phyloP scores from a whole-genome alignment of 2,113 vertebrate genomes.

The Perca fluviatilis region DNA sequence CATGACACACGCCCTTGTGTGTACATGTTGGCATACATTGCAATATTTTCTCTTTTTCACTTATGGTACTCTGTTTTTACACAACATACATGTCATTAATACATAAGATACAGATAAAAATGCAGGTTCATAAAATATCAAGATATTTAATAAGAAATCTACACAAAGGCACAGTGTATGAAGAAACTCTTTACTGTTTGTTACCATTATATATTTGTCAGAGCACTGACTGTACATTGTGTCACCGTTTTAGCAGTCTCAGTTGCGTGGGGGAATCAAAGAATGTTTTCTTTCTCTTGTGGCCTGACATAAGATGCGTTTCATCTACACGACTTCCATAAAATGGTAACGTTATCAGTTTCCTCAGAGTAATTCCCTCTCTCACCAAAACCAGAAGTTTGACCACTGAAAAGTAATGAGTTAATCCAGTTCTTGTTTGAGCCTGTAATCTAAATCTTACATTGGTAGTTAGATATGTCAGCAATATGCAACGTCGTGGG shows the following conservation, averaged over 20 bases:
- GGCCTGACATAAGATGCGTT: slow-evolving; percentile 39
- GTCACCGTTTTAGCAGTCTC: slow-evolving; percentile 38
- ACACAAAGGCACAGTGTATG: background rate
- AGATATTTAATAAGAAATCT: background rate
- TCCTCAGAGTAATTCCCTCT: background rate
- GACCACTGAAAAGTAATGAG: background rate
- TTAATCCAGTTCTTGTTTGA: background rate
- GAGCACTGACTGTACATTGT: slow-evolving; percentile 8
- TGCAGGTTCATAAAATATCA: background rate
- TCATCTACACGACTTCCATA: slow-evolving; percentile 16
- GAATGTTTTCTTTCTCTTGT: slow-evolving; percentile 32
- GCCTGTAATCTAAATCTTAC: slow-evolving; percentile 4
- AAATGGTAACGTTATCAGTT: slow-evolving; percentile 9
- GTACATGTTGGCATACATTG: background rate
- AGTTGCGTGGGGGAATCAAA: slow-evolving; percentile 26
- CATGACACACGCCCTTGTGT: background rate
- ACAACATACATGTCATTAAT: background rate
- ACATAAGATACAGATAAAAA: background rate
- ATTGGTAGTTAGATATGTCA: background rate
- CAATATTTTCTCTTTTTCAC: background rate
- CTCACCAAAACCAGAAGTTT: slow-evolving; percentile 34
- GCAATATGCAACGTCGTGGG: background rate
- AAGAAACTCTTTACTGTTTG: background rate
- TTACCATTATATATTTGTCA: background rate
- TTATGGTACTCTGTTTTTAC: background rate